A percentile compares a stretch with the other conserved stretches of the same genome.
Conservation (phyloP, 2,797 vertebrate species). For the Huso huso region DNA sequence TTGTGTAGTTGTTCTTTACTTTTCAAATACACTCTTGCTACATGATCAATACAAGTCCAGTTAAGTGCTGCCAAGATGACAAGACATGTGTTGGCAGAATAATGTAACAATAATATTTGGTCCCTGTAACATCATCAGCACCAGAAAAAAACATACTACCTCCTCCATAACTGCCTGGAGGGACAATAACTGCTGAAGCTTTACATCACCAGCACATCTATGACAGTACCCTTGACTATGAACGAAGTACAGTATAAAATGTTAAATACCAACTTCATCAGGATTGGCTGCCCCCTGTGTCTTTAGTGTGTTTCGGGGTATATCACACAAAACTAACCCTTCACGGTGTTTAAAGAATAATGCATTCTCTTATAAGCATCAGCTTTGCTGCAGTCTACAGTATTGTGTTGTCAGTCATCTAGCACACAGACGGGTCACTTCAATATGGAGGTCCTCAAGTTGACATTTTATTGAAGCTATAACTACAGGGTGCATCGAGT, state of each 20-base stretch:
- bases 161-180: no score
- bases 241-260: no score
- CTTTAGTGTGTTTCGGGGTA: neutral
- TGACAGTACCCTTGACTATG: no score
- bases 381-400: slow-evolving; percentile 5
- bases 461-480: no score
- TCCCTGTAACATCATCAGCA: neutral
- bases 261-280: no score
- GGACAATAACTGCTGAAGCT: no score
- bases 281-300: no score
- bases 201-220: neutral
- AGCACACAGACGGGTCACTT: slow-evolving; percentile 2
- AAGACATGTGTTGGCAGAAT: neutral
- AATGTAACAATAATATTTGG: neutral
- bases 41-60: neutral
- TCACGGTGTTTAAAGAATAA: no score
- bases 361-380: neutral
- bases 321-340: neutral
- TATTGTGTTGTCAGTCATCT: slow-evolving; percentile 13
- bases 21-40: neutral
- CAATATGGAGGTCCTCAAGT: neutral
- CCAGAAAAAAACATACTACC: no score
- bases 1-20: no score
- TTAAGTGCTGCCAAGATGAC: neutral
- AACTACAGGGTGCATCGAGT: no score